Conservation (phyloP, 2,113 vertebrate species). For the Ia io region DNA sequence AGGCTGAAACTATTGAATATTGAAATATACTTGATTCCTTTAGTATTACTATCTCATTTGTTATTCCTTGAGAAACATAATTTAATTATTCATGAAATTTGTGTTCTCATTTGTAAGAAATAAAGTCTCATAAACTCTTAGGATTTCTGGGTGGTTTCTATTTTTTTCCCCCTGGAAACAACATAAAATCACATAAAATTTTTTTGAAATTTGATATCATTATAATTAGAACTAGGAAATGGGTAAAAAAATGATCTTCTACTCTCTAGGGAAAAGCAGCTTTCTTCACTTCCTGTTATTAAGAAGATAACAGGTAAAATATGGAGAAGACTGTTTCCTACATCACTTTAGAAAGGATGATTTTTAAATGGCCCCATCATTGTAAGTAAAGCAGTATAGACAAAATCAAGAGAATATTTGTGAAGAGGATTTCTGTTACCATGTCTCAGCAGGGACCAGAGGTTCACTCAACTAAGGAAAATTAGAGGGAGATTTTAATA, state of each 20-base stretch:
- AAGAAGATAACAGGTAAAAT: neutral
- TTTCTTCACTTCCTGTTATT: neutral
- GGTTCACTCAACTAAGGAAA: neutral
- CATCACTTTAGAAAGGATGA: neutral
- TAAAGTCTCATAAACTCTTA: neutral
- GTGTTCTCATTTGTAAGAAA: neutral
- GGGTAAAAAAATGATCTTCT: neutral
- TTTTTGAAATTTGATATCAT: constrained; percentile 24
- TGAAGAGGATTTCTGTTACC: neutral
- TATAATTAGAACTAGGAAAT: neutral
- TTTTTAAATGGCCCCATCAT: neutral
- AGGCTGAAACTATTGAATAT: constrained; percentile 14
- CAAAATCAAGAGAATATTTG: neutral
- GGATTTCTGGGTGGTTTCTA: neutral
- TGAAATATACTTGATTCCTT: constrained; percentile 39
- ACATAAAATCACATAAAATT: constrained; percentile 1
- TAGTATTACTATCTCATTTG: neutral
- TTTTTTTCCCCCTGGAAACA: neutral
- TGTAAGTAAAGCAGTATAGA: neutral
- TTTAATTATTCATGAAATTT: constrained; percentile 43
- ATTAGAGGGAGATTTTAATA: neutral
- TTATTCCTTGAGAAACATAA: neutral
- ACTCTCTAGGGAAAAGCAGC: neutral
- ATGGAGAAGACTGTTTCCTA: neutral
- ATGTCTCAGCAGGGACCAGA: neutral